Percentiles rank a stretch among this genome's conserved stretches.
Conservation (phyloP, 2,113 vertebrate genomes). For the Accipiter virgatus region DNA sequence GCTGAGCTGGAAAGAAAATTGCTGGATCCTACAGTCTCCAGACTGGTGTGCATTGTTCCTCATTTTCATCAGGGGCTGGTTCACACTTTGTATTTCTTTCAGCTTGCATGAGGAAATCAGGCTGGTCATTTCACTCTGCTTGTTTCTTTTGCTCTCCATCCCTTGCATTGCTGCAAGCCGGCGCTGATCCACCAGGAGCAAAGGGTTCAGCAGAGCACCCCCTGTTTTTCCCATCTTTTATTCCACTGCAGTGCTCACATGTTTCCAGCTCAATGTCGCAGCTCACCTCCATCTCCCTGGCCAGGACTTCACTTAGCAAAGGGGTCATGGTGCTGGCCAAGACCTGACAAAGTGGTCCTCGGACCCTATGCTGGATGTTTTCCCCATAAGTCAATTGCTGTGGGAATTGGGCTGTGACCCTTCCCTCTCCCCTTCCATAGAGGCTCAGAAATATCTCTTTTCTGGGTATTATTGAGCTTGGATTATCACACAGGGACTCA, state of each 20-base stretch:
- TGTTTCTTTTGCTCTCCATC: neutral
- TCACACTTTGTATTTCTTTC: neutral
- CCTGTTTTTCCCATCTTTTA: neutral
- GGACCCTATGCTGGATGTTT: neutral
- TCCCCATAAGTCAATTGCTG: neutral
- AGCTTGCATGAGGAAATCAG: neutral
- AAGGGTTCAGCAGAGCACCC: neutral
- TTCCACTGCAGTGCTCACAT: accelerated
- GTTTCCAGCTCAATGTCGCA: neutral
- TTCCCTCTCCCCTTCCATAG: neutral
- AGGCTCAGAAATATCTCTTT: neutral
- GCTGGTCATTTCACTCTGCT: neutral
- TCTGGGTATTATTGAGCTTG: neutral
- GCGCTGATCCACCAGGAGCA: neutral
- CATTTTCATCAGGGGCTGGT: neutral
- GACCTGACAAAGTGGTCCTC: neutral
- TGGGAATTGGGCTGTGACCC: neutral
- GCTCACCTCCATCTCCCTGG: neutral
- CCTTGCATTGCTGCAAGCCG: neutral
- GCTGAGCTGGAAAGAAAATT: neutral
- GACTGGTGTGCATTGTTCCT: neutral
- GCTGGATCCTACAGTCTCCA: neutral
- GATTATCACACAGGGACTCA: neutral
- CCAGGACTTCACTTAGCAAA: neutral
- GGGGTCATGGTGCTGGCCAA: neutral